Evolutionary conservation across 2,888 invertebrate species (phyloP), one percentile per base, ranked within the genome.

Genomic region (Listrodromus nycthemerus): DNA sequence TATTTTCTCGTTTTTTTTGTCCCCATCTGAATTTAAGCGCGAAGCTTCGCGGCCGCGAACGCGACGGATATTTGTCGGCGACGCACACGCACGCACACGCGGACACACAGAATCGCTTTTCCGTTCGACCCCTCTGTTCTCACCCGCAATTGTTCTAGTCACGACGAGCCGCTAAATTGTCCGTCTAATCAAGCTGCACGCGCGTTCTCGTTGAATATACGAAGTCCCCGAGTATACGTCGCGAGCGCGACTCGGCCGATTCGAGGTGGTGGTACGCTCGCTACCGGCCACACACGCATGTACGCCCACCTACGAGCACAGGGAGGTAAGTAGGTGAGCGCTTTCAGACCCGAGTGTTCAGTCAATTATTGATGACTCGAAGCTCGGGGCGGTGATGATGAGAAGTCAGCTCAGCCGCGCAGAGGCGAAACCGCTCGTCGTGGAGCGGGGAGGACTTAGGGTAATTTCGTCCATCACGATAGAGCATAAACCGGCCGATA

Each of bases 291-390:
- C 27, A 27, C 41, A 70, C 21, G n/a, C n/a, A 61, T n/a, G 52
- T 27, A 70, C 21, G n/a, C 10, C 21, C 21, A 24, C 21, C 55
- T 21, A 55, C 48, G 16, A 50, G 41, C 50, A 37, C 33, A 19
- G 21, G 19, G 73, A 65, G 55, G 37, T 82, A 73, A 71, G 58
- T 67, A 66, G 58, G 63, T 58, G 63, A 61, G 30, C 66, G 45
- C 70, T 66, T 52, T 58, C 80, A 63, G 63, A 24, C 37, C 10
- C 65, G 80, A 69, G 75, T 82, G 66, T 78, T 81, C 75, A 81
- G 74, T 84, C 50, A 82, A 82, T 85, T 84, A 86, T 86, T 80
- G 78, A 82, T 77, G 82, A 76, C 76, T 73, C 66, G 41, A 30
- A 61, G 61, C 41, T 37, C 24, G 33, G 48, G 8, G 30, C 48